Percentiles rank a stretch among this genome's conserved stretches.
Evolutionary conservation across 2,113 vertebrate species (phyloP).

Genomic region (Zeus faber): DNA sequence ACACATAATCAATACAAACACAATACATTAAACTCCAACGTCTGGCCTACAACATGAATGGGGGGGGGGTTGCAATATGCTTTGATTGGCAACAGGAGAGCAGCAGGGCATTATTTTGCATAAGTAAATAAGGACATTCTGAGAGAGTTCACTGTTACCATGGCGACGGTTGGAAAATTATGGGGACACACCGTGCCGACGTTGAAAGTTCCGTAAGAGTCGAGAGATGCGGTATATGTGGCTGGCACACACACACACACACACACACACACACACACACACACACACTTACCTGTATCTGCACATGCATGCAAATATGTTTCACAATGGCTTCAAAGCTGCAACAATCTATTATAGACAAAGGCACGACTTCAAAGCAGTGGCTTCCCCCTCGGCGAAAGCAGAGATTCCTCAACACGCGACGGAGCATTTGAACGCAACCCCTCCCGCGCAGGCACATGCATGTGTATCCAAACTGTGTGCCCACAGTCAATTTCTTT

Average conservation of each 20-base stretch:
- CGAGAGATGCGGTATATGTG: constrained; percentile 23
- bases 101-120: constrained; percentile 36
- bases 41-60: no score
- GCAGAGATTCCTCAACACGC: constrained; percentile 34
- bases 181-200: constrained; percentile 22
- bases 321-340: constrained; percentile 50
- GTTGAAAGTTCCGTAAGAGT: constrained; percentile 21
- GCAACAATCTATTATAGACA: constrained; percentile 43
- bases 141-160: constrained; percentile 53
- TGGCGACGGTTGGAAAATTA: constrained; percentile 40
- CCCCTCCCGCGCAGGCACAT: no score
- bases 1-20: no score
- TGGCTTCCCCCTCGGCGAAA: constrained; percentile 25
- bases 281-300: constrained; percentile 13
- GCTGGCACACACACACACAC: neutral
- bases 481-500: constrained; percentile 3
- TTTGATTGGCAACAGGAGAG: constrained; percentile 41
- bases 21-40: no score
- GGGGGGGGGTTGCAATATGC: no score
- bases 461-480: no score
- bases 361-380: constrained; percentile 53
- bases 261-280: constrained; percentile 4
- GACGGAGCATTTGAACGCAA: constrained; percentile 9
- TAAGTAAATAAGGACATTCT: constrained; percentile 45
- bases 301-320: constrained; percentile 32